Evolutionary conservation across 2,888 invertebrate species (phyloP), one percentile per base, ranked within the genome.

Genomic region (Eupithecia tripunctaria): DNA sequence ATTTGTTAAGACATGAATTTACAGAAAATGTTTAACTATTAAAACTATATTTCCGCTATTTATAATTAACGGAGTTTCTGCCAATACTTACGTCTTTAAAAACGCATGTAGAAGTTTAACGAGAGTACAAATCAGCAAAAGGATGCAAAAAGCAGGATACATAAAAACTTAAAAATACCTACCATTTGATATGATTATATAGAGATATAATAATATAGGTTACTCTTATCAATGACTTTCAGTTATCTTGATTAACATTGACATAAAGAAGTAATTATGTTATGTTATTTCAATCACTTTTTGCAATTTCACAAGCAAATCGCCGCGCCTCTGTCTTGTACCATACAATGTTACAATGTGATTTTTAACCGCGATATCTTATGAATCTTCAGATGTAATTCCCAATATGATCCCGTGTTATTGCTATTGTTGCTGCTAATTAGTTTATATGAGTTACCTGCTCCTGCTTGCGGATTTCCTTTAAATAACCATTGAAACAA

Each of bases 341-440:
- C 89, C 88, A 86, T 41, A 76, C 83, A 83, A 82, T 81, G 85
- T 86, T 86, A 90, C 90, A 89, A 87, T 88, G 86, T 88, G 82
- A 89, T 91, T 93, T 92, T 90, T 92, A 88, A 88, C 79, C 80
- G 83, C 86, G 88, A 85, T 91, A 89, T 92, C 91, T 90, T 85
- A 86, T 86, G 86, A 89, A 92, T 92, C 91, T 89, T 80, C 82
- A 86, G 88, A 88, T 92, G 88, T 89, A 90, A 92, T 92, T 92
- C 88, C 91, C 91, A 91, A 89, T 87, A 87, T 78, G 83, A 85
- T 82, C 84, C 81, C 77, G 75, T 71, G 82, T 83, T 86, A 82
- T 79, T 72, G 79, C 81, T 77, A 81, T 84, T 83, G 81, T 84
- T 81, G 77, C 78, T 80, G 59, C 86, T 89, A 88, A 89, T 90